These are phyloP conservation scores for Yponomeuta malinellus DNA, from an alignment of 2,888 invertebrate genomes.

Conservation along the genomic window DNA sequence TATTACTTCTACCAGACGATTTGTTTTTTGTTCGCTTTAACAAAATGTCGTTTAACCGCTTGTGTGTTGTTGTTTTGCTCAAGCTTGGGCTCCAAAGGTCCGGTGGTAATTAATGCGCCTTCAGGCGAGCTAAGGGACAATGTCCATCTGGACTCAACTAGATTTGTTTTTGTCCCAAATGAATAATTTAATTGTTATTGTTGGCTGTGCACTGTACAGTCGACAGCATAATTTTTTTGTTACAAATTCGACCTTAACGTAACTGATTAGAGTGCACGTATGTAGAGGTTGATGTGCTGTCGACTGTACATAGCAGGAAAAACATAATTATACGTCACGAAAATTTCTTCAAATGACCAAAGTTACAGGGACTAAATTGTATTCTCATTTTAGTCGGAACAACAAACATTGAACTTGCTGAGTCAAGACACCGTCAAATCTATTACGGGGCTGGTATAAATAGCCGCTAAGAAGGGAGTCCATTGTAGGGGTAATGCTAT, in stretches of 20 bases:
- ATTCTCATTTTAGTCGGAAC: conserved; percentile 2
- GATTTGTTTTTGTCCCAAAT: not conserved
- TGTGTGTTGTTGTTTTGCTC: conserved; percentile 5
- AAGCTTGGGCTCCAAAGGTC: conserved; percentile 10
- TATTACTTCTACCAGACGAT: not conserved
- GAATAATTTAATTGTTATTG: not conserved
- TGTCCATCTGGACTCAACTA: not conserved
- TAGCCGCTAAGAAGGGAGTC: conserved; percentile 42
- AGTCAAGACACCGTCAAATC: not conserved
- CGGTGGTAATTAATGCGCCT: conserved; percentile 29
- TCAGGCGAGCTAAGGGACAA: conserved; percentile 24
- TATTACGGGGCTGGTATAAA: conserved; percentile 50
- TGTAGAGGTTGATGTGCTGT: too few species aligned
- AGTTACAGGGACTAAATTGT: not conserved
- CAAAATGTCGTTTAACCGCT: conserved; percentile 13
- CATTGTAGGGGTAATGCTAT: conserved; percentile 56
- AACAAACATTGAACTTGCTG: not conserved
- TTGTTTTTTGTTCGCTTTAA: conserved; percentile 8
- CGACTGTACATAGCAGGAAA: not conserved
- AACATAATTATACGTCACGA: not conserved
- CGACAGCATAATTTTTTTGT: too few species aligned
- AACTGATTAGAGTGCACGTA: too few species aligned
- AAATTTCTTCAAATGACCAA: not conserved
- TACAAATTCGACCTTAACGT: too few species aligned
- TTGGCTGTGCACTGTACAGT: too few species aligned